Evolutionary conservation across 2,888 invertebrate genomes (phyloP).

Genomic region (Chalcosyrphus nemorum): DNA sequence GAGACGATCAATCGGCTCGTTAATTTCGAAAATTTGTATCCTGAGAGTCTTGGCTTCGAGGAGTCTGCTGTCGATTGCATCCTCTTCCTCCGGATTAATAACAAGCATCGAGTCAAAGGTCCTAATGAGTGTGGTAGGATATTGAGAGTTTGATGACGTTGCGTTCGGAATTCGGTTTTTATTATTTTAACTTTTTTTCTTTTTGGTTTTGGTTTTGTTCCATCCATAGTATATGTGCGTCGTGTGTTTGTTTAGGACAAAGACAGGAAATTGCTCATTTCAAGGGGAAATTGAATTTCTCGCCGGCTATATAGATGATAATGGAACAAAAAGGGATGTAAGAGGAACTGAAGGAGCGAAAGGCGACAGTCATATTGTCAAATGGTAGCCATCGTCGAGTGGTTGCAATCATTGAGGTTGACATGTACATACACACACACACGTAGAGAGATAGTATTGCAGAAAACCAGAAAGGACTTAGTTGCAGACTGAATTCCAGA

Average conservation of each 20-base stretch:
- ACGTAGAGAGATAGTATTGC: conserved; percentile 19
- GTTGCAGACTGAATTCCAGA: not conserved
- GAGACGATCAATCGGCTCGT: conserved; percentile 59
- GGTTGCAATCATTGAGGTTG: conserved; percentile 57
- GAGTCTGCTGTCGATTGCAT: conserved; percentile 38
- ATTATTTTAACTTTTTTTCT: conserved; percentile 65
- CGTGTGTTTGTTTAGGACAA: conserved; percentile 69
- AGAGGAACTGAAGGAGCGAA: conserved; percentile 44
- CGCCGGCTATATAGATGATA: conserved; percentile 27
- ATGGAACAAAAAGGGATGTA: no score
- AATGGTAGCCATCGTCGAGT: conserved; percentile 68
- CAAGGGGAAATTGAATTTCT: conserved; percentile 71
- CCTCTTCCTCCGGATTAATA: conserved; percentile 45
- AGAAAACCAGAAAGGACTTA: conserved; percentile 11
- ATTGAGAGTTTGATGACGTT: conserved; percentile 38
- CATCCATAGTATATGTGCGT: conserved; percentile 36
- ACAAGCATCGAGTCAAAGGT: conserved; percentile 20
- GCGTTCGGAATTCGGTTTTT: conserved; percentile 48
- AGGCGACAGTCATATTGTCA: conserved; percentile 66
- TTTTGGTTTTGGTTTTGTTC: no score
- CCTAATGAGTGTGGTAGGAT: conserved; percentile 45
- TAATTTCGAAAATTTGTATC: conserved; percentile 52
- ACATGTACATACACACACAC: conserved; percentile 4
- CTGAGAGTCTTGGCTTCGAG: not conserved
- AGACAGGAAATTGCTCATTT: conserved; percentile 71